Base-by-base conservation (phyloP, 2,113 vertebrate genomes). In the Ardeotis arabs region DNA sequence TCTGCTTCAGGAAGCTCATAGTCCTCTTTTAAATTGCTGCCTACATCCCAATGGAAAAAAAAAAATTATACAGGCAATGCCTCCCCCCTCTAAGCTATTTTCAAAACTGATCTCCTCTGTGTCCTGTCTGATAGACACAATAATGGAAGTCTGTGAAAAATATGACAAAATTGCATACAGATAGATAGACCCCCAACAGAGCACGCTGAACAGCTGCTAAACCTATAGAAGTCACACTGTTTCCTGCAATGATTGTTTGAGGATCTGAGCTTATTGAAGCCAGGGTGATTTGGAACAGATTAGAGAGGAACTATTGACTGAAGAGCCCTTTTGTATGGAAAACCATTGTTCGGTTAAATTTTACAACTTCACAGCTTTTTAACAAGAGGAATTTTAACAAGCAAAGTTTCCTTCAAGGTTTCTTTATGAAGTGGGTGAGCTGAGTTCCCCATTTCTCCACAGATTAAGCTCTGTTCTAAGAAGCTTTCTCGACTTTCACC, bases 341-440 rank as follows among this genome's bases (percentile, higher is more conserved):
- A 97, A 67, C 49, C 62, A 93, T 94, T 97, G 95, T 97, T 95
- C 35, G 10, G 53, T 93, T 90, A 96, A 91, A 80, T 94, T 97
- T 96, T 97, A 96, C 86, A 79, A 91, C 78, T 89, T 91, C 89
- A 74, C 77, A 90, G 82, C 69, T 93, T 97, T 97, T 93, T 92
- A 96, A 96, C 78, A 74, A 73, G 89, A 93, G 75, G 95, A 93
- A 96, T 95, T 97, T 95, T 96, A 97, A 95, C 60, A 90, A 63
- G 67, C 56, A 58, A 90, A 78, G 21, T 87, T 96, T 95, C 90
- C 84, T 91, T 87, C 7, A 0, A 89, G 66, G 24, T 89, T 97
- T 94, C 88, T 96, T 97, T 93, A 93, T 89, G 82, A 91, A 97
- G 87, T 89, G 68, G 33, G 45, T 27, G 73, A 90, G 10, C 35